Base-by-base conservation (phyloP, 1,140 invertebrate species). In the Eriocheir sinensis region DNA sequence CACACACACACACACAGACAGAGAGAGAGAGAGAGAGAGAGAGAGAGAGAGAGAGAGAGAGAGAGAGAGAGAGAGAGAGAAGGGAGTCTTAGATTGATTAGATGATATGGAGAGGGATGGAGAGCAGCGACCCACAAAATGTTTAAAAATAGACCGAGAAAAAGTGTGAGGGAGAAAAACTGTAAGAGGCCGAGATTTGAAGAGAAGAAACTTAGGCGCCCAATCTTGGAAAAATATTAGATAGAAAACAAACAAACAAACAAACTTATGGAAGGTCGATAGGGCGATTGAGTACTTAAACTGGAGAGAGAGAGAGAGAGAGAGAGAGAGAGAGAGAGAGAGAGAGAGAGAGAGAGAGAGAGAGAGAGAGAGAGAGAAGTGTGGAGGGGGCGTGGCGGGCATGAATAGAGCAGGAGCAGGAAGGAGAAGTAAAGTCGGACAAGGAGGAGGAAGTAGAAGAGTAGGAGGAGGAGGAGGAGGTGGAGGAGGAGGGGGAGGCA, bases 271-370 rank as follows among this genome's bases (percentile, higher is more conserved):
- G n/a, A n/a, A n/a, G n/a, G n/a, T n/a, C n/a, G n/a, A n/a, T n/a
- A n/a, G n/a, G n/a, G n/a, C n/a, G n/a, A n/a, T n/a, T n/a, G n/a
- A n/a, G n/a, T n/a, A n/a, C n/a, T n/a, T n/a, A n/a, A n/a, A n/a
- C n/a, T n/a, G n/a, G 88, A 89, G 88, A 89, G 86, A 89, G 86
- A 89, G 86, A 89, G 40, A 89, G 86, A 89, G 86, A 89, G 86
- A 89, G 86, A 53, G 88, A 89, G 88, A 89, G 88, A 89, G 88
- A 89, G 88, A 89, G 88, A 89, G 88, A 89, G 88, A 89, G 88
- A 89, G 27, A 89, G 41, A 89, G 41, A 89, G 88, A 89, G 88
- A 89, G 89, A 85, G 91, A 81, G 91, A 81, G 72, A 41, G 91
- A 92, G 79, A 81, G 72, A 81, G 91, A 41, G 38, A 27, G 91